Percentiles rank a stretch among this genome's conserved stretches.
Conservation (phyloP, 30 jellyfish, hydroid and myxozoan species). For the Hydractinia symbiolongicarpus region DNA sequence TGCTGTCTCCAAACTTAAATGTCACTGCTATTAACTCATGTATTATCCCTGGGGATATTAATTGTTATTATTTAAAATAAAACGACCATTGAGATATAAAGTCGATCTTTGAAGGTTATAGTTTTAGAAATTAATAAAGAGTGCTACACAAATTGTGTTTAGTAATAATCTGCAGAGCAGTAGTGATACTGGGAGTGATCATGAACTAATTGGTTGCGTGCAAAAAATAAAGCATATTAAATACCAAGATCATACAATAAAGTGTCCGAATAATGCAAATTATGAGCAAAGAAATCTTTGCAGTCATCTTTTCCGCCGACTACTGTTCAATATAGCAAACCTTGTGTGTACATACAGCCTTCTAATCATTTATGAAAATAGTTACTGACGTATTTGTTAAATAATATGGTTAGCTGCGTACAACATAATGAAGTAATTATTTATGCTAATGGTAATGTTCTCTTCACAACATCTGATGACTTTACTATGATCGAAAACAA, state of each 20-base stretch:
- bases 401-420: neutral
- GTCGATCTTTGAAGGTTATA: conserved; percentile 9
- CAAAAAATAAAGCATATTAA: neutral
- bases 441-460: neutral
- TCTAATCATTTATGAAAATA: neutral
- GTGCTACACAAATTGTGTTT: neutral
- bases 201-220: conserved; percentile 1
- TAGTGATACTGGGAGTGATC: conserved; percentile 7
- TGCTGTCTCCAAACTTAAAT: too few species aligned
- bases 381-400: conserved; percentile 1
- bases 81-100: neutral
- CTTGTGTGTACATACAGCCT: conserved; percentile 13
- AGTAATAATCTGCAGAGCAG: neutral
- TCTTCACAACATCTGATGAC: conserved; percentile 9
- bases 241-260: neutral
- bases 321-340: neutral
- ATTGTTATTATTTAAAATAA: neutral
- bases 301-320: too few species aligned
- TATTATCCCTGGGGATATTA: too few species aligned
- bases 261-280: neutral
- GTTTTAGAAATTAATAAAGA: neutral
- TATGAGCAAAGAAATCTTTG: neutral
- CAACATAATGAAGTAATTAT: neutral
- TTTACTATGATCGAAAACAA: conserved; percentile 1
- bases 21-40: too few species aligned